Base-by-base conservation (phyloP, 2,888 invertebrate genomes). In the Lagria hirta region DNA sequence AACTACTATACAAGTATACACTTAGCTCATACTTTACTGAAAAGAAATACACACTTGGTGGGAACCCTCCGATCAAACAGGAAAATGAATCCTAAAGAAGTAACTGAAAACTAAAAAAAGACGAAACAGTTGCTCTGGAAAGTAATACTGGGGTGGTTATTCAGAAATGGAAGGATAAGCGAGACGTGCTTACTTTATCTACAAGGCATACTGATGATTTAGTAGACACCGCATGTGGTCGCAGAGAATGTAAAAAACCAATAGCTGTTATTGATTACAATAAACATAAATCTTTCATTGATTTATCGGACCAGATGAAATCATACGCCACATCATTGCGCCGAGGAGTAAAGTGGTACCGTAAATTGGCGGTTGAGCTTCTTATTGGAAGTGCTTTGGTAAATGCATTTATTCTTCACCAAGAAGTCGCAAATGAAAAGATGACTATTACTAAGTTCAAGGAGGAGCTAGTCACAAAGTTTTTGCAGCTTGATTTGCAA, bases 121-220 rank as follows among this genome's bases (percentile, higher is more conserved):
- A 41, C 4, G 43, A 55, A 32, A 41, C 41, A 6, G 27, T 44
- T 8, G 53, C 49, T 7, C 28, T 22, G 38, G 17, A 53, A 36
- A 52, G 40, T 36, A 40, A 46, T 23, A 28, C 28, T n/a, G 46
- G 37, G 4, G 41, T 53, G 6, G 20, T 12, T 8, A 22, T 36
- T 13, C 24, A 36, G 16, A 62, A 60, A 37, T 64, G 60, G 57
- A 57, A 53, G 48, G 57, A 64, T 35, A 65, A 60, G 42, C 46
- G 60, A 34, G 59, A 62, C 38, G 52, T 65, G 16, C 43, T 61
- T 26, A 53, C 59, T 40, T 53, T 63, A 14, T 54, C 50, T 34
- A 62, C 61, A 24, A 58, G 54, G 41, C 55, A 64, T 43, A 53
- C 40, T 24, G 45, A 29, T 26, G 49, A 56, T 45, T 41, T 52